Evolutionary conservation across 2,113 vertebrate genomes (phyloP).

Genomic region (Stegostoma tigrinum): DNA sequence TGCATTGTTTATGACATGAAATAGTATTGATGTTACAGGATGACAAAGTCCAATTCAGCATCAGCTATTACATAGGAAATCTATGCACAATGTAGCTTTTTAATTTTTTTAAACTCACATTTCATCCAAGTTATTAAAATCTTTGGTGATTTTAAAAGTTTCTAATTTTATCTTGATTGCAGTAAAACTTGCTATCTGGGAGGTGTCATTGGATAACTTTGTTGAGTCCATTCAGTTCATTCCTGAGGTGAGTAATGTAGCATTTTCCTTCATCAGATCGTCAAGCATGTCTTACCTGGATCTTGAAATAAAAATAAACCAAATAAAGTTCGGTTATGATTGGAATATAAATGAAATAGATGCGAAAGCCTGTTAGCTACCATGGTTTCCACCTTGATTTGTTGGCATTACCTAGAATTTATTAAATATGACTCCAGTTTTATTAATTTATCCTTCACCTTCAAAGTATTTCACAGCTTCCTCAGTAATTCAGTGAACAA

Average conservation of each 20-base stretch:
- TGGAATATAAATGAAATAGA: not conserved
- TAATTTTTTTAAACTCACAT: too few species aligned
- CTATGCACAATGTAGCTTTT: not conserved
- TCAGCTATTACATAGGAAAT: not conserved
- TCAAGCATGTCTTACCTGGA: not conserved
- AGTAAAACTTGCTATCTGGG: conserved; percentile 98
- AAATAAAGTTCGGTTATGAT: not conserved
- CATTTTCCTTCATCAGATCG: not conserved
- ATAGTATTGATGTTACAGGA: not conserved
- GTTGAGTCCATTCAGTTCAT: conserved; percentile 95
- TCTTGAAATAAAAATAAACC: not conserved
- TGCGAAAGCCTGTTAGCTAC: not conserved
- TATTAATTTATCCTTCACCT: not conserved
- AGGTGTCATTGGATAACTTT: conserved; percentile 85
- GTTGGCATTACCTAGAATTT: not conserved
- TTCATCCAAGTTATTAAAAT: not conserved
- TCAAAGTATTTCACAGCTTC: not conserved
- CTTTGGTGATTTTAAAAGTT: not conserved
- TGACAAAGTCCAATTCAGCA: not conserved
- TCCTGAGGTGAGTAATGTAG: conserved; percentile 74
- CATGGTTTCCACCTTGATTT: not conserved
- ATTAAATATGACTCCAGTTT: not conserved
- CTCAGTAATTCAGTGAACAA: not conserved
- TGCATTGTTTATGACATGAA: not conserved
- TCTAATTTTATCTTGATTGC: conserved; percentile 40